phyloP scores from a whole-genome alignment of 2,888 invertebrate genomes.

The Stenchaetothrips biformis region DNA sequence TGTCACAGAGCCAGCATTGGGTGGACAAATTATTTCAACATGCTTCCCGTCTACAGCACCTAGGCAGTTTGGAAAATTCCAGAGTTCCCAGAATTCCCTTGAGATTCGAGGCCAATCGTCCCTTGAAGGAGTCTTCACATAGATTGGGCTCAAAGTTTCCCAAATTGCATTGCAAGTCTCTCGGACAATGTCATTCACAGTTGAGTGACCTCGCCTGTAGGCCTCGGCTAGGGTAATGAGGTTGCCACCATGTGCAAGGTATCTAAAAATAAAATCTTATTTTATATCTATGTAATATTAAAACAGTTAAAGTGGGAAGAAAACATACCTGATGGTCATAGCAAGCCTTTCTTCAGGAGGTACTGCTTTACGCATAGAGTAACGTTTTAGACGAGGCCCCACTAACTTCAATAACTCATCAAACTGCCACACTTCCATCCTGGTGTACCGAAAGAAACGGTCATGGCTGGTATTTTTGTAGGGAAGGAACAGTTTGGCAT shows the following conservation, averaged over 20 bases:
- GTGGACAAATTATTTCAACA: slow-evolving; percentile 29
- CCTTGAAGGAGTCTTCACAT: slow-evolving; percentile 14
- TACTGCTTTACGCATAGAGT: not conserved
- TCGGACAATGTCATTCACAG: slow-evolving; percentile 14
- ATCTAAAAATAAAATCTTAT: slow-evolving; percentile 2
- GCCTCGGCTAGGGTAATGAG: slow-evolving; percentile 27
- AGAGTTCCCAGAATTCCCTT: slow-evolving; percentile 20
- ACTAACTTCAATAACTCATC: not conserved
- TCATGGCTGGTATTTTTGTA: not conserved
- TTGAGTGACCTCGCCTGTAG: slow-evolving; percentile 29
- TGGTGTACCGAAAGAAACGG: slow-evolving; percentile 1
- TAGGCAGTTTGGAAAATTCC: slow-evolving; percentile 26
- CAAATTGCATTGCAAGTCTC: slow-evolving; percentile 26
- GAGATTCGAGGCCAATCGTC: slow-evolving; percentile 30
- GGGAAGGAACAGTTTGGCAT: not conserved
- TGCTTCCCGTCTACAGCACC: slow-evolving; percentile 26
- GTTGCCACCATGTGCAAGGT: slow-evolving; percentile 29
- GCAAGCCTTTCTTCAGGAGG: slow-evolving; percentile 14
- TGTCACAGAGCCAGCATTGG: slow-evolving; percentile 24
- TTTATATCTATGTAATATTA: not conserved
- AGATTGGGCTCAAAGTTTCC: slow-evolving; percentile 25
- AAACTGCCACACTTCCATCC: not conserved
- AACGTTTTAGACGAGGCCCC: not conserved
- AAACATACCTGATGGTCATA: not conserved
- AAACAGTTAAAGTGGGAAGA: not conserved